Evolutionary conservation across 2,797 vertebrate genomes (phyloP).

Genomic region (Varecia variegata): DNA sequence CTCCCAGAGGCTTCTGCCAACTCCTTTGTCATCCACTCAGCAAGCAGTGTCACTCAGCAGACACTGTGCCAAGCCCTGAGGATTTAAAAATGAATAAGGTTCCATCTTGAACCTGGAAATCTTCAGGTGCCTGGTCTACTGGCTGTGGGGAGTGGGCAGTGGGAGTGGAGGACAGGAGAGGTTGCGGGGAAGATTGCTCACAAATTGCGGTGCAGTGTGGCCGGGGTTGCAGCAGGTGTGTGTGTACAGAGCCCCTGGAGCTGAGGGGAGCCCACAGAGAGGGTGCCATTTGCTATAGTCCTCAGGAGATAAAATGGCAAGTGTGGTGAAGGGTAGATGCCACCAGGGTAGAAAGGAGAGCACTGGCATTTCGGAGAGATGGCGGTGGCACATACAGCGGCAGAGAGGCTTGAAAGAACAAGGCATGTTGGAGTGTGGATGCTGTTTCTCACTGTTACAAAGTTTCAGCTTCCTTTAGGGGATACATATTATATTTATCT

Average conservation of each 20-base stretch:
- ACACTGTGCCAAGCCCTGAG: neutral
- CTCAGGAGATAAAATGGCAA: neutral
- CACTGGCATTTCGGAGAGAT: neutral
- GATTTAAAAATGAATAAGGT: neutral
- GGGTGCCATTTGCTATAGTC: neutral
- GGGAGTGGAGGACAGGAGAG: neutral
- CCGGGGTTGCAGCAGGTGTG: neutral
- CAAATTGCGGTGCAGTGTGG: accelerated
- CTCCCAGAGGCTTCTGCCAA: neutral
- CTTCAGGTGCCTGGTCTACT: neutral
- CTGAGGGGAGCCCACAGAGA: neutral
- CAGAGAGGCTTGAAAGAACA: neutral
- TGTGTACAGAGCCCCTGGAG: neutral
- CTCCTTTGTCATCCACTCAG: neutral
- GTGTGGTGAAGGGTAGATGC: no score
- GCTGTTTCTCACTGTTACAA: neutral
- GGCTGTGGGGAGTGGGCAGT: neutral
- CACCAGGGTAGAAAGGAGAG: neutral
- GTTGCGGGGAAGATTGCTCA: neutral
- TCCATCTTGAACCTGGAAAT: neutral
- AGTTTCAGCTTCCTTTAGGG: neutral
- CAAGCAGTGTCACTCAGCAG: neutral
- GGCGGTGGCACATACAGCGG: neutral
- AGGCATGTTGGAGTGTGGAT: neutral
- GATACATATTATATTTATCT: neutral